Base-by-base conservation (phyloP, 1,140 invertebrate species). In the Phenacoccus solenopsis region DNA sequence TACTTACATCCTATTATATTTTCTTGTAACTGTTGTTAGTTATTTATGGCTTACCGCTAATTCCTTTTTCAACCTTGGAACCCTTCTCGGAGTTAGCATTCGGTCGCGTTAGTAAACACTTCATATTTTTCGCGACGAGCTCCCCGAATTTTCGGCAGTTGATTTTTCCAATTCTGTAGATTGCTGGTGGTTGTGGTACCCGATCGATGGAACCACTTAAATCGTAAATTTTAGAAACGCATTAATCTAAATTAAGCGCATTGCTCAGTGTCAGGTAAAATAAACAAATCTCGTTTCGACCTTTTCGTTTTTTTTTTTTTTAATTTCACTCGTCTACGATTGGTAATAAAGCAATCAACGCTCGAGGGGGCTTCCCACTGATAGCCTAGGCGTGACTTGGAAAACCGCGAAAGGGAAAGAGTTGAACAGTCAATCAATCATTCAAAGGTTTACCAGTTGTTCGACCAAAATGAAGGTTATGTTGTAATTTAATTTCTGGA, bases 1-100 rank as follows among this genome's bases (percentile, higher is more conserved):
- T 64, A 64, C 25, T 64, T n/a, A 49, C 21, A 64, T 64, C 59
- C 59, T 16, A 64, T 64, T 64, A 64, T 64, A 64, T 16, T 24
- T 64, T 64, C 59, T 64, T 64, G 59, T 64, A 49, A 64, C 59
- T 64, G 59, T 64, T 64, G 38, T 49, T 49, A 49, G 38, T 49
- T 49, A 49, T 49, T 49, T n/a, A 64, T 64, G 59, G 59, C 59
- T 64, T 64, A 64, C 59, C 59, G 59, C 59, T 64, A 64, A 64
- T 64, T 27, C 25, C 20, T 27, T 64, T 64, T 27, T 64, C 25
- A 49, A 49, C 38, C 38, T 49, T 10, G 38, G 16, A 49, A 49
- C 38, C 38, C 38, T 16, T 49, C 38, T 5, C 16, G 16, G 38
- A 16, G 12, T 10, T 49, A 49, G 5, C 20, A 49, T 2, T 16